These are phyloP conservation scores for Drosophila nannoptera DNA, from an alignment of 1,140 invertebrate species.

Conservation along the genomic window DNA sequence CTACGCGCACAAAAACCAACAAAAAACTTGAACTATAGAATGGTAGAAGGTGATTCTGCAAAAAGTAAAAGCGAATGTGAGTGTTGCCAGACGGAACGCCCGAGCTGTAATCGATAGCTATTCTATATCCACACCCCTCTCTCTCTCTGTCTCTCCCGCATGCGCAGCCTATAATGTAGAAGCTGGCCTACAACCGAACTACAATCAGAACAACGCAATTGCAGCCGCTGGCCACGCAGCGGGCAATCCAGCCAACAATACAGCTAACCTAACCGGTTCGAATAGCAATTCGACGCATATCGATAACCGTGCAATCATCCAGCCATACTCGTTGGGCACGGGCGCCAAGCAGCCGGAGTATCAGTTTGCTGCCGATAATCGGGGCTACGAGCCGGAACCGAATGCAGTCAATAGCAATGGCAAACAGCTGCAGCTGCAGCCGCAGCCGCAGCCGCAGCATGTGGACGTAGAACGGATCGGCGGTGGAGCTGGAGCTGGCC, in stretches of 20 bases:
- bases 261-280: constrained; percentile 43
- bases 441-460: constrained; percentile 33
- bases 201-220: constrained; percentile 82
- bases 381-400: constrained; percentile 66
- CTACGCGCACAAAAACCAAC: constrained; percentile 75
- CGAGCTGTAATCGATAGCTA: neutral
- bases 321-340: constrained; percentile 68
- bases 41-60: constrained; percentile 88
- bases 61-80: constrained; percentile 87
- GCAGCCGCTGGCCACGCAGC: constrained; percentile 57
- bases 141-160: neutral
- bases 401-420: constrained; percentile 46
- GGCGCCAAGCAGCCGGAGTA: constrained; percentile 68
- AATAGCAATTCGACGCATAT: constrained; percentile 55
- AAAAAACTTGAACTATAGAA: constrained; percentile 83
- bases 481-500: too few species aligned
- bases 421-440: constrained; percentile 51
- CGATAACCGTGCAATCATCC: constrained; percentile 74
- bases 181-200: constrained; percentile 85
- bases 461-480: constrained; percentile 75
- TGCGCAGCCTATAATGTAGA: constrained; percentile 81
- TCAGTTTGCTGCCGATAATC: constrained; percentile 72
- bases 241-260: constrained; percentile 43
- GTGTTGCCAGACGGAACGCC: constrained; percentile 48
- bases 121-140: neutral